phyloP scores from a whole-genome alignment of 2,888 invertebrate species.

The Hirtodrosophila cameraria region DNA sequence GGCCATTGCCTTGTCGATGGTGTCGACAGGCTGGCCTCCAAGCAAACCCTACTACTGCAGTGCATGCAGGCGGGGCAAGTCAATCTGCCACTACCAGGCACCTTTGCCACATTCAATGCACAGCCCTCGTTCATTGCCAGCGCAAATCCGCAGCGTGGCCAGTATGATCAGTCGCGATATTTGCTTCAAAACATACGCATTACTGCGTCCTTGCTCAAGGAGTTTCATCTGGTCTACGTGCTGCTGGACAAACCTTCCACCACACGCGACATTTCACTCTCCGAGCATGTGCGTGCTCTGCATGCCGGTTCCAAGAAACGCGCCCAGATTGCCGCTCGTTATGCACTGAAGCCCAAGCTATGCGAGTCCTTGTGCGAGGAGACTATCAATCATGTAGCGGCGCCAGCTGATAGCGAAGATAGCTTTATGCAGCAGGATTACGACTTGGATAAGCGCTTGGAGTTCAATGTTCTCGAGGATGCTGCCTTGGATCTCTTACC shows the following conservation, averaged over 20 bases:
- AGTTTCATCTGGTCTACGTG: conserved; percentile 97
- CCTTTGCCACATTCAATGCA: conserved; percentile 92
- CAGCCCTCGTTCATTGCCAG: conserved; percentile 95
- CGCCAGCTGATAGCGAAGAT: conserved; percentile 55
- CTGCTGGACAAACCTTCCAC: conserved; percentile 92
- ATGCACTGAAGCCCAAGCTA: conserved; percentile 83
- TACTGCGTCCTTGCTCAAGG: conserved; percentile 92
- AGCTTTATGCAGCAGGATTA: conserved; percentile 57
- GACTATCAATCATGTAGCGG: conserved; percentile 2
- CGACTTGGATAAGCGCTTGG: conserved; percentile 83
- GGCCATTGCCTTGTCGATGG: conserved; percentile 98
- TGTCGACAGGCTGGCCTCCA: conserved; percentile 94
- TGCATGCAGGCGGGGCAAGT: conserved; percentile 97
- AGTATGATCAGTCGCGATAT: conserved; percentile 94
- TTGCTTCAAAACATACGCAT: conserved; percentile 95
- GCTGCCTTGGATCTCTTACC: conserved; percentile 89
- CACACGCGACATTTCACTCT: conserved; percentile 82
- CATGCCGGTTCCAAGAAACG: conserved; percentile 86
- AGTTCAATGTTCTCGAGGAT: conserved; percentile 84
- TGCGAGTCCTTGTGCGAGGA: conserved; percentile 77
- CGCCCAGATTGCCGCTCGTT: conserved; percentile 67
- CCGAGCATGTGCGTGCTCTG: conserved; percentile 90
- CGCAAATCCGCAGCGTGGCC: conserved; percentile 95
- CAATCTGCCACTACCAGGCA: conserved; percentile 95
- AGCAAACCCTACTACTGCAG: conserved; percentile 93